phyloP scores from a whole-genome alignment of 2,797 vertebrate genomes.

The Nannoperca australis region DNA sequence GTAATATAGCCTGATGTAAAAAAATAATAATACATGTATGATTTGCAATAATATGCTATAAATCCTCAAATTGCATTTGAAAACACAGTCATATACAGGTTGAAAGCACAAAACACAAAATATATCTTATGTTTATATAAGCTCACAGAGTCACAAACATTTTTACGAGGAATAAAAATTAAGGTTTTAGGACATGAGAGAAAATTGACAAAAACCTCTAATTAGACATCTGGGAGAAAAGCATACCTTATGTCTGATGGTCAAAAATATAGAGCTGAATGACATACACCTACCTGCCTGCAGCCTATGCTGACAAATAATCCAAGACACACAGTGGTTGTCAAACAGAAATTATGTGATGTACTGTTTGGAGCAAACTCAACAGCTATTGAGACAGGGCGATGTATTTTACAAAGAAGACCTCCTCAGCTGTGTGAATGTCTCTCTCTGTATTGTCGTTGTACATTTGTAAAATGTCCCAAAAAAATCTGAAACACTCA shows the following conservation, averaged over 20 bases:
- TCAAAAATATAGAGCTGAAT: conserved; percentile 7
- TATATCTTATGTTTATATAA: not conserved
- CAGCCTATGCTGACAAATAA: conserved; percentile 27
- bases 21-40: not conserved
- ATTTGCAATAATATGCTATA: conserved; percentile 15
- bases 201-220: conserved; percentile 10
- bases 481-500: conserved; percentile 39
- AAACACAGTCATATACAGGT: conserved; percentile 12
- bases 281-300: conserved; percentile 24
- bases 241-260: not conserved
- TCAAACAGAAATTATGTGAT: conserved; percentile 57
- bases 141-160: not conserved
- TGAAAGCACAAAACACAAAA: not conserved
- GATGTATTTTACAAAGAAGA: conserved; percentile 58
- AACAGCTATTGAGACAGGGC: conserved; percentile 40
- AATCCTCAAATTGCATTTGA: conserved; percentile 7
- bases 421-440: conserved; percentile 42
- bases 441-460: conserved; percentile 51
- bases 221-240: not conserved
- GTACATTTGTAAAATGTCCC: conserved; percentile 46
- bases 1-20: conserved; percentile 41
- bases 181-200: not conserved
- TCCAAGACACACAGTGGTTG: conserved; percentile 36
- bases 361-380: conserved; percentile 29
- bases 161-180: not conserved